These are phyloP conservation scores for Palythoa heliodiscus DNA, from an alignment of 92 coral and sea anemone species.

Conservation along the genomic window DNA sequence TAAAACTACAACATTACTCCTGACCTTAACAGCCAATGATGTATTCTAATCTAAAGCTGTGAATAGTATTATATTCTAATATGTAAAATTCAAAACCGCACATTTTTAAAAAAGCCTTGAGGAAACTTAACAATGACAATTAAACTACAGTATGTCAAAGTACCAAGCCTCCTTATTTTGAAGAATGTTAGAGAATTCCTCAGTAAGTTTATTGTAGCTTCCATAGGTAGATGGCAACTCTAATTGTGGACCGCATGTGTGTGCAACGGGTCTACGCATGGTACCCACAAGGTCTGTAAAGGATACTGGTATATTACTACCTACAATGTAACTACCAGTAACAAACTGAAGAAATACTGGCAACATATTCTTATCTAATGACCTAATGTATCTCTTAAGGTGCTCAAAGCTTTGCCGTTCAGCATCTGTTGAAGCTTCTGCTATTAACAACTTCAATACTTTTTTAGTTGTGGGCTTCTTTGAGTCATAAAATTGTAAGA, in stretches of 20 bases:
- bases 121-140: constrained; percentile 1
- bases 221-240: constrained; percentile 19
- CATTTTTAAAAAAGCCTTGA: background rate
- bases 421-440: constrained; percentile 7
- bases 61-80: background rate
- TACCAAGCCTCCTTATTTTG: constrained; percentile 19
- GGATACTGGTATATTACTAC: constrained; percentile 18
- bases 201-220: constrained; percentile 12
- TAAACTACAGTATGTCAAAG: constrained; percentile 4
- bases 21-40: background rate
- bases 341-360: constrained; percentile 21
- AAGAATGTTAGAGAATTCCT: constrained; percentile 24
- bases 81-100: background rate
- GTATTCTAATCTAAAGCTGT: constrained; percentile 3
- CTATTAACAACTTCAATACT: constrained; percentile 32
- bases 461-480: constrained; percentile 47
- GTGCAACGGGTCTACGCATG: constrained; percentile 4
- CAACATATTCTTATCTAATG: constrained; percentile 19
- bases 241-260: constrained; percentile 20
- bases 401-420: constrained; percentile 20
- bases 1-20: constrained; percentile 7
- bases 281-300: constrained; percentile 24
- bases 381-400: constrained; percentile 17
- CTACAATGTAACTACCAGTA: constrained; percentile 3
- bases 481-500: constrained; percentile 12